Conservation (phyloP, 2,888 invertebrate species). For the Stenichneumon culpator region DNA sequence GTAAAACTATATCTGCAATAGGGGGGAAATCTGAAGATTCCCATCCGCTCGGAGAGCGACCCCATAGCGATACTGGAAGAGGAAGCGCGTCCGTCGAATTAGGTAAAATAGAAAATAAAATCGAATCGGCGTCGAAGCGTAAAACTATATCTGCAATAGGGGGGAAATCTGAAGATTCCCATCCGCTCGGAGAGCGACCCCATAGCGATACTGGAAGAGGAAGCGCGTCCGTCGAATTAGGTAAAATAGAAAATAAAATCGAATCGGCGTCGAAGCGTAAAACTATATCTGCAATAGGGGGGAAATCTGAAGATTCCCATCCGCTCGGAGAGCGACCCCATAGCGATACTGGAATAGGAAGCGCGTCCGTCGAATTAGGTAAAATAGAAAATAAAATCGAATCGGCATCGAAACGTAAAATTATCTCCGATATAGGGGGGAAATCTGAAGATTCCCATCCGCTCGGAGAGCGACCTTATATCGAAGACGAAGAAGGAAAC, state of each 20-base stretch:
- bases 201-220: not conserved
- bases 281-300: not conserved
- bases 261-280: not conserved
- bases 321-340: not conserved
- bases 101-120: conserved; percentile 62
- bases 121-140: not conserved
- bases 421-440: not conserved
- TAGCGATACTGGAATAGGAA: not conserved
- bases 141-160: not conserved
- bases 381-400: conserved; percentile 54
- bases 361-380: conserved; percentile 53
- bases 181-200: not conserved
- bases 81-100: conserved; percentile 38
- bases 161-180: not conserved
- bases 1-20: not conserved
- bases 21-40: not conserved
- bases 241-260: conserved; percentile 59
- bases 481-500: too few species aligned
- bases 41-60: not conserved
- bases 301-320: not conserved
- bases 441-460: not conserved
- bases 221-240: conserved; percentile 44
- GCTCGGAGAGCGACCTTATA: not conserved
- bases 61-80: not conserved
- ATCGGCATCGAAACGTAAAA: not conserved